Conservation (phyloP, 1,140 invertebrate species). For the Drosophila arawakana region DNA sequence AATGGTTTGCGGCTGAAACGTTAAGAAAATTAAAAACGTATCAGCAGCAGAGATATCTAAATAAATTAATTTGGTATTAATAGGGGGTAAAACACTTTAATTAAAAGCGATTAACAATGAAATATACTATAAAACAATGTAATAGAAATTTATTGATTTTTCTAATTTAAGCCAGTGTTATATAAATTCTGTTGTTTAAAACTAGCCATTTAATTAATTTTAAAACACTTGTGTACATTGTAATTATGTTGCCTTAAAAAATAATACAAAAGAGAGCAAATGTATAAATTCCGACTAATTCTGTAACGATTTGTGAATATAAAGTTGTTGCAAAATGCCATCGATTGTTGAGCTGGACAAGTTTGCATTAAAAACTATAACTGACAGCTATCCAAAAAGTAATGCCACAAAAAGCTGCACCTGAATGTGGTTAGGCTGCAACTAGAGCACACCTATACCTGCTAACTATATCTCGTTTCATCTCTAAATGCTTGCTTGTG, state of each 20-base stretch:
- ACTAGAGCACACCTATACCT: conserved; percentile 1
- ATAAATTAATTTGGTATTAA: not conserved
- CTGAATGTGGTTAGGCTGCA: conserved; percentile 51
- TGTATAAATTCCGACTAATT: conserved; percentile 9
- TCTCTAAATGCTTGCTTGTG: conserved; percentile 9
- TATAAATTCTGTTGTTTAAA: too few species aligned
- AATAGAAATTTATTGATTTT: too few species aligned
- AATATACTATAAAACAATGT: too few species aligned
- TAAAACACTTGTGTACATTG: too few species aligned
- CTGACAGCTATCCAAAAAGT: conserved; percentile 33
- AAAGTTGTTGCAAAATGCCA: conserved; percentile 24
- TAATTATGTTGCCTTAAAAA: too few species aligned
- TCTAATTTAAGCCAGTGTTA: too few species aligned
- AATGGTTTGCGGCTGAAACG: conserved; percentile 17
- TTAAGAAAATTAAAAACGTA: conserved; percentile 35
- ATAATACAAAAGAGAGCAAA: too few species aligned
- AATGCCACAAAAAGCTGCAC: conserved; percentile 46
- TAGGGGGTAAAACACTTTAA: not conserved
- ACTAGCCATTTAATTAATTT: too few species aligned
- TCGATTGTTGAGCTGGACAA: conserved; percentile 55
- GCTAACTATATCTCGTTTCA: not conserved
- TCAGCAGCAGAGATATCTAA: conserved; percentile 9
- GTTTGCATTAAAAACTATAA: conserved; percentile 40
- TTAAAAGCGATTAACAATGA: not conserved
- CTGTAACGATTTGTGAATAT: conserved; percentile 22